Conservation (phyloP, 2,888 invertebrate genomes). For the Pristionchus fissidentatus region DNA sequence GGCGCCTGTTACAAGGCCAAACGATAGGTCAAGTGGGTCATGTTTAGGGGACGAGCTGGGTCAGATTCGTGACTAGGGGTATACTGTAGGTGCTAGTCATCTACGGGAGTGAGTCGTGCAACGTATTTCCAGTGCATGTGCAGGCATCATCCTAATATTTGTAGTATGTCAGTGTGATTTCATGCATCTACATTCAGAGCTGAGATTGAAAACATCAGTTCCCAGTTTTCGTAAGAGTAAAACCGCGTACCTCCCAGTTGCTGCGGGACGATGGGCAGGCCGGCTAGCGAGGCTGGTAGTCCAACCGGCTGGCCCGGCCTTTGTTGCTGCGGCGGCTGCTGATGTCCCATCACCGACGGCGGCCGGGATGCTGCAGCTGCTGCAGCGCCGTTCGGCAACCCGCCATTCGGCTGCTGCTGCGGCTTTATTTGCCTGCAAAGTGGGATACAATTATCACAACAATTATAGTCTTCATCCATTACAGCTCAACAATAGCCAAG, state of each 20-base stretch:
- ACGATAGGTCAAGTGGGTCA: too few relatives aligned
- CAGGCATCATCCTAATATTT: neutral
- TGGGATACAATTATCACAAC: neutral
- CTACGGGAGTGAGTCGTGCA: neutral
- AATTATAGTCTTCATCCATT: too few relatives aligned
- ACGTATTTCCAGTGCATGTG: neutral
- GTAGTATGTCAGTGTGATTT: neutral
- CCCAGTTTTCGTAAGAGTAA: too few relatives aligned
- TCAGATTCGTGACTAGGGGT: neutral
- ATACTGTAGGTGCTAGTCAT: neutral
- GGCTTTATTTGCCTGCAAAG: neutral
- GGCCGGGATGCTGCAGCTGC: neutral
- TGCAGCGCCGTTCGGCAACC: neutral
- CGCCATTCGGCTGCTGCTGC: neutral
- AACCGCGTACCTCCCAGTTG: constrained; percentile 13
- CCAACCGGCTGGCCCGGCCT: neutral
- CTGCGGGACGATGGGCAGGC: constrained; percentile 18
- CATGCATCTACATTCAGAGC: neutral
- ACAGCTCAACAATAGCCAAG: too few relatives aligned
- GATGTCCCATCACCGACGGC: neutral
- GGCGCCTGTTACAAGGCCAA: neutral
- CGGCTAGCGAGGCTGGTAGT: neutral
- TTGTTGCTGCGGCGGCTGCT: constrained; percentile 38
- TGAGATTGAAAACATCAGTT: neutral
- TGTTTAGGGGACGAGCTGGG: neutral